phyloP scores from a whole-genome alignment of 2,113 vertebrate species.

The Mobula birostris region DNA sequence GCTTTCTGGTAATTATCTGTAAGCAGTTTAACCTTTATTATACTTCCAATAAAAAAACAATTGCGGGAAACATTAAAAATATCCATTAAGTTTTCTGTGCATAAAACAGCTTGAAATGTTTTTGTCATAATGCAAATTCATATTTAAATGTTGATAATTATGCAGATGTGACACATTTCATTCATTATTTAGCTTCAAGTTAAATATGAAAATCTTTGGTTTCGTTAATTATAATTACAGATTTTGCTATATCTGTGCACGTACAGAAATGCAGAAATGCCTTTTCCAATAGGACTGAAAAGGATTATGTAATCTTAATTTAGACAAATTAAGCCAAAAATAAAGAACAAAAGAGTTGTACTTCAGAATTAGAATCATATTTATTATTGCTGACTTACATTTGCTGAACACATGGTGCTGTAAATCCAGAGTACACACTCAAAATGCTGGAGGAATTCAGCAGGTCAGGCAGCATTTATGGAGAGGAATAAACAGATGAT shows the following conservation, averaged over 20 bases:
- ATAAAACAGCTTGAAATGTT: not conserved
- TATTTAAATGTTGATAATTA: slow-evolving; percentile 25
- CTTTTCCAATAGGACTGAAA: not conserved
- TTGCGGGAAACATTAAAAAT: not conserved
- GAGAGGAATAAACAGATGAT: too few relatives aligned
- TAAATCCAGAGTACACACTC: too few relatives aligned
- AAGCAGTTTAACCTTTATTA: not conserved
- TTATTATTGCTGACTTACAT: too few relatives aligned
- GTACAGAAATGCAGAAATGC: too few relatives aligned
- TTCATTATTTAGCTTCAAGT: not conserved
- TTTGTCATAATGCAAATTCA: not conserved
- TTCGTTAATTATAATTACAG: not conserved
- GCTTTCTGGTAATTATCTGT: not conserved
- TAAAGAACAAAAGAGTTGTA: not conserved
- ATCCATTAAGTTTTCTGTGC: not conserved
- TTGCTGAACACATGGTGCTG: too few relatives aligned
- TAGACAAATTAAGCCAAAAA: not conserved
- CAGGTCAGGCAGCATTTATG: too few relatives aligned
- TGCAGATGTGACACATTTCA: not conserved
- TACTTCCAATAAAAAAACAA: not conserved
- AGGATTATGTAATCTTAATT: not conserved
- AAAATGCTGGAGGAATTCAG: too few relatives aligned
- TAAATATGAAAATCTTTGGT: not conserved
- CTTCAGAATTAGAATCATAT: too few relatives aligned
- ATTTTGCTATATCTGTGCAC: not conserved